phyloP scores from a whole-genome alignment of 2,113 vertebrate species.

The Helogale parvula region DNA sequence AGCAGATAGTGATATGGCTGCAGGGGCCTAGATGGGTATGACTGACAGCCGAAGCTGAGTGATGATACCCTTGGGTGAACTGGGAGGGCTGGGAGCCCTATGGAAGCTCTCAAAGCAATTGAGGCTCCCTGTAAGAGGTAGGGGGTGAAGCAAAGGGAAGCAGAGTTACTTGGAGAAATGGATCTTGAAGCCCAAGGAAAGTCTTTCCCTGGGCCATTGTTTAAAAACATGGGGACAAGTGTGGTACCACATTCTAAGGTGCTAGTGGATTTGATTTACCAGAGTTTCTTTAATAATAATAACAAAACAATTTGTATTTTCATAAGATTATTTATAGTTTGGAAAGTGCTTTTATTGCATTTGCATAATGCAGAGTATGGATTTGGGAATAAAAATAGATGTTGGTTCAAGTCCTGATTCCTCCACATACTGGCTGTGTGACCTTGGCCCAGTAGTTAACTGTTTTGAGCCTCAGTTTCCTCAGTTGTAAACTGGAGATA shows the following conservation, averaged over 20 bases:
- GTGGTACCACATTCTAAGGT: background rate
- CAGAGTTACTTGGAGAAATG: background rate
- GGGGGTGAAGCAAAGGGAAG: background rate
- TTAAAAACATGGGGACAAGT: background rate
- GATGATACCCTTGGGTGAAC: background rate
- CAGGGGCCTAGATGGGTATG: background rate
- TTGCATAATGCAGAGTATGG: background rate
- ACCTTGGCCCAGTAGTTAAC: background rate
- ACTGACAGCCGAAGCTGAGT: background rate
- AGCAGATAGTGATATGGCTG: background rate
- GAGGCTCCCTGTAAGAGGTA: background rate
- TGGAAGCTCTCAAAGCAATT: background rate
- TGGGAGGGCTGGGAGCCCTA: background rate
- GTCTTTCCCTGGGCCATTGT: background rate
- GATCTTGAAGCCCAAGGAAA: background rate
- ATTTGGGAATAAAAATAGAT: background rate
- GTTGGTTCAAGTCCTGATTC: background rate
- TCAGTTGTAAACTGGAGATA: background rate
- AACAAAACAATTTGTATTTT: background rate
- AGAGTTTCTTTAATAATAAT: background rate
- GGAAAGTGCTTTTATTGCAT: background rate
- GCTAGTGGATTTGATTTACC: background rate
- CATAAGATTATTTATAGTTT: background rate
- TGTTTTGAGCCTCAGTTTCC: background rate
- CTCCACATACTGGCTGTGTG: background rate